Evolutionary conservation across 2,113 vertebrate species (phyloP), one percentile per base, ranked within the genome.

Genomic region (Eira barbara): DNA sequence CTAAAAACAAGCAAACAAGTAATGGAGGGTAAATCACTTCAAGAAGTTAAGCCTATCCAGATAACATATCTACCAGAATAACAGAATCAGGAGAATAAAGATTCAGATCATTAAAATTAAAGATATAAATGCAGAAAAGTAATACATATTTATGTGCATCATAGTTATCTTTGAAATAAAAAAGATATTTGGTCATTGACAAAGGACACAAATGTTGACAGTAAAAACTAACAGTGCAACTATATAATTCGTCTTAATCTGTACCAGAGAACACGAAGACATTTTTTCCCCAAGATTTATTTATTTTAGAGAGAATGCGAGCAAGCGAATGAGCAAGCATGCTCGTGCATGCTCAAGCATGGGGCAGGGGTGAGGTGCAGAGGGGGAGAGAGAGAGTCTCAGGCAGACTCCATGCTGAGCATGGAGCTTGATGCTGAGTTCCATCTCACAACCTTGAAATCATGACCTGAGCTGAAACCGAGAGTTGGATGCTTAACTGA

Each of bases 81-180:
- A 49, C 15, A 80, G 23, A 65, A 91, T 67, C 59, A 81, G 79
- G 42, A 87, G 83, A 95, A 74, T 87, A 92, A 80, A 89, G 57
- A 82, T 82, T 83, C 31, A 81, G 47, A 42, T 91, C 63, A 95
- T 87, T 92, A 87, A 95, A 92, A 61, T 61, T 34, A 21, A 39
- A 86, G 57, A 27, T 87, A 59, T 52, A 61, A 49, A 39, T 69
- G 18, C 36, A 36, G 42, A 49, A 79, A 78, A 80, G 23, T 73
- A 83, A 20, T 47, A 57, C 57, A 67, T 87, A 47, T 76, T 76
- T 92, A 29, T 42, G 78, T 69, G 23, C 9, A 61, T 63, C 67
- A n/a, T 80, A 80, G 71, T 52, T 63, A 27, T 59, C 89, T 94
- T 89, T 92, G 57, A 81, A 81, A 74, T 91, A 91, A 94, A 84